Conservation (phyloP, 2,888 invertebrate species). For the Tipula helvola region DNA sequence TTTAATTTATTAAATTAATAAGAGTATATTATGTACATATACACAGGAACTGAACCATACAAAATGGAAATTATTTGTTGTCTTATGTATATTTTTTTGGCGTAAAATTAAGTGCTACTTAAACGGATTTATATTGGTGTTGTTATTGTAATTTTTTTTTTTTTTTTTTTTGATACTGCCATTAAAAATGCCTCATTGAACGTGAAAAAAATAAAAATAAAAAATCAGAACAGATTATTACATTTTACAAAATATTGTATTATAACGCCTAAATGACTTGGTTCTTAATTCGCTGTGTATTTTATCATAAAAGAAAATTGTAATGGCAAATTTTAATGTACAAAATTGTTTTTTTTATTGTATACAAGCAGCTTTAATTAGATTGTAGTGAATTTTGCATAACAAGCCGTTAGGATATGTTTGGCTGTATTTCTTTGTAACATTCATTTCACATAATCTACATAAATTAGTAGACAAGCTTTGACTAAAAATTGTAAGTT, state of each 20-base stretch:
- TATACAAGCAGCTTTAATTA: no score
- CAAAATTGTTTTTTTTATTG: no score
- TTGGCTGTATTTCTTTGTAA: no score
- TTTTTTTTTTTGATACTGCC: not conserved
- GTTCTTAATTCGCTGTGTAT: not conserved
- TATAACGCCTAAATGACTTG: not conserved
- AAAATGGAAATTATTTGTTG: not conserved
- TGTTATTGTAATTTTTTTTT: not conserved
- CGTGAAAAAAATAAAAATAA: not conserved
- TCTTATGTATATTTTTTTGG: not conserved
- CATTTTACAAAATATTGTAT: not conserved
- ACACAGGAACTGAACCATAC: not conserved
- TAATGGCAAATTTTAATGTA: not conserved
- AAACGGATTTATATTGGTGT: not conserved
- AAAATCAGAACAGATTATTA: not conserved
- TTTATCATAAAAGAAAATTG: not conserved
- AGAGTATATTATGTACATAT: not conserved
- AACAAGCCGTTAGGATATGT: no score
- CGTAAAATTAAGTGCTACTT: not conserved
- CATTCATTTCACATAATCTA: no score
- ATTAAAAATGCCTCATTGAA: conserved; percentile 1
- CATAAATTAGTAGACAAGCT: no score
- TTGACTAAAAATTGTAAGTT: no score
- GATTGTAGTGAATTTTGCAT: no score
- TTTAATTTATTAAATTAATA: not conserved